These are phyloP conservation scores for Drosophila kokeensis DNA, from an alignment of 2,888 invertebrate species.

Conservation along the genomic window DNA sequence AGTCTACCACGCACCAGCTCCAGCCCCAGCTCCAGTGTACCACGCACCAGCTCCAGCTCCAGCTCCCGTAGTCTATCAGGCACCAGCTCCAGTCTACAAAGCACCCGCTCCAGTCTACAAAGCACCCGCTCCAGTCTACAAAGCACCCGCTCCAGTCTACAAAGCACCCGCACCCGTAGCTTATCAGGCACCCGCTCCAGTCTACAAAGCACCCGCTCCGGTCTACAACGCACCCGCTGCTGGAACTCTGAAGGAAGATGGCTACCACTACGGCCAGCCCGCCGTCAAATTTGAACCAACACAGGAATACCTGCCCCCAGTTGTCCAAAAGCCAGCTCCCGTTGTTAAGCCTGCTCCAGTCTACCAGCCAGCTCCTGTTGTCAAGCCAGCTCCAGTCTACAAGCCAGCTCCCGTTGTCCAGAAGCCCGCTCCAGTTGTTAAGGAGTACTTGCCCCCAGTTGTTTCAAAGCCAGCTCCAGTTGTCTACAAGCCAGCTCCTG, in stretches of 20 bases:
- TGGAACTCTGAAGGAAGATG: conserved; percentile 67
- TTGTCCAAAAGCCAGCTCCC: conserved; percentile 19
- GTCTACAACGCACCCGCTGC: conserved; percentile 35
- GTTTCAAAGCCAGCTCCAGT: conserved; percentile 23
- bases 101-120: conserved; percentile 29
- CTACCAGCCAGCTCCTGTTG: conserved; percentile 8
- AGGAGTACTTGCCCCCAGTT: conserved; percentile 7
- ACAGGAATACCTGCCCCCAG: conserved; percentile 47
- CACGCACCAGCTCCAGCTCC: conserved; percentile 15
- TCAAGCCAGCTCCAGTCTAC: conserved; percentile 28
- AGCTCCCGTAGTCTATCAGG: conserved; percentile 42
- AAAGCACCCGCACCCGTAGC: too few species aligned
- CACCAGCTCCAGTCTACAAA: conserved; percentile 36
- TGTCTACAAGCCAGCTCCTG: conserved; percentile 22
- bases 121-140: conserved; percentile 29
- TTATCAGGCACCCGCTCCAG: too few species aligned
- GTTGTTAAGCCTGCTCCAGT: conserved; percentile 6
- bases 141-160: conserved; percentile 1
- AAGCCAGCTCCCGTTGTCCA: conserved; percentile 10
- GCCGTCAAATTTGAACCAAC: conserved; percentile 43
- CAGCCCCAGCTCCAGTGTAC: conserved; percentile 11
- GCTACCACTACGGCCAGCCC: conserved; percentile 64
- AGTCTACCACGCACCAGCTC: conserved; percentile 19
- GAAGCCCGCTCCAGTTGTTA: neutral
- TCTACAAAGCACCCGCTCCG: neutral